Base-by-base conservation (phyloP, 2,797 vertebrate species). In the Acridotheres tristis region DNA sequence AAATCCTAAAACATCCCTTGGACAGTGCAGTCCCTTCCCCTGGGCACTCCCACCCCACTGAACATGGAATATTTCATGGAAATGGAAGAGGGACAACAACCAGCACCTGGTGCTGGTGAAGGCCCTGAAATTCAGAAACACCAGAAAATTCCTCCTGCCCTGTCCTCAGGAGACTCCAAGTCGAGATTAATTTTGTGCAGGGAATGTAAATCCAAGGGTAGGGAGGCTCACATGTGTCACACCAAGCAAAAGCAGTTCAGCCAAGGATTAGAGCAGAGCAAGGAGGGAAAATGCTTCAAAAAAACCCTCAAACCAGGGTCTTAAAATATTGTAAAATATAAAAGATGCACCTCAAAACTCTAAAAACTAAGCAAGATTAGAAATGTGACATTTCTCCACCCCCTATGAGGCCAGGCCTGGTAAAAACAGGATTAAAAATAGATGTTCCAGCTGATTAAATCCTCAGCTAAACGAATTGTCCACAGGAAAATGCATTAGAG, bases 81-180 rank as follows among this genome's bases (percentile, higher is more conserved):
- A 51, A 53, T 29, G 51, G 50, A 50, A 30, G 29, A 19, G 34
- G 3, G 17, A 55, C 27, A 9, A 25, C n/a, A 84, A 58, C 23
- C 32, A 7, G 27, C 9, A 2, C 4, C 27, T 3, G 29, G 16
- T 7, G 32, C 53, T 48, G 47, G 1, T 10, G 53, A 8, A 21
- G 5, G 32, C 51, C 26, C 22, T 48, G 57, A 22, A 23, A 38
- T 47, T 11, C 67, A 2, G 50, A 17, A 79, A 69, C 38, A 51
- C 45, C 45, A 74, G 45, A 59, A 47, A 78, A 74, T 18, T 81
- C 69, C 86, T 65, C 57, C 53, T 40, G 43, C 54, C 47, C 18
- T 95, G 96, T 89, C 94, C 94, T 95, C 93, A 79, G 71, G 92
- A 90, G 89, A 89, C 86, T 88, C 19, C 29, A 59, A 25, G 14